Percentiles rank a stretch among this genome's conserved stretches.
Evolutionary conservation across 2,113 vertebrate species (phyloP).

Genomic region (Lagenorhynchus albirostris): DNA sequence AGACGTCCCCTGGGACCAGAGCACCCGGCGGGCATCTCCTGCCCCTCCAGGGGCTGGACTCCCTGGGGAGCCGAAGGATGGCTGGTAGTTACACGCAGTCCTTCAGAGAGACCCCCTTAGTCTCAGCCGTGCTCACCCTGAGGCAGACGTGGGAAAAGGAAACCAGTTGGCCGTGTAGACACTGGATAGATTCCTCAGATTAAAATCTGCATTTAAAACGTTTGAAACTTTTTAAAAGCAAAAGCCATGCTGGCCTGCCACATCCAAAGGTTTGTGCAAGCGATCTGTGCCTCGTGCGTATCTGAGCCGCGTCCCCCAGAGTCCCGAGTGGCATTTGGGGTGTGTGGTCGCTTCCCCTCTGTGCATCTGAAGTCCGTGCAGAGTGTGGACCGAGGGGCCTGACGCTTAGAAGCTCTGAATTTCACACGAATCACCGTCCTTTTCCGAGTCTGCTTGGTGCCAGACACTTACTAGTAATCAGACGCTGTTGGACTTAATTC

Average conservation of each 20-base stretch:
- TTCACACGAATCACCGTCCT: fast-evolving
- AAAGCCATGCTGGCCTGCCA: background rate
- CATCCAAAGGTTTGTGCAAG: too few relatives aligned
- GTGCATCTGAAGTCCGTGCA: background rate
- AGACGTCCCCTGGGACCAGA: background rate
- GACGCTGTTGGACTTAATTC: background rate
- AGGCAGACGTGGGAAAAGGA: background rate
- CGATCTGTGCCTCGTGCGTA: fast-evolving
- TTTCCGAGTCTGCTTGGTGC: background rate
- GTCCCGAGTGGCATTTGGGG: fast-evolving
- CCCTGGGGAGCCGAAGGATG: too few relatives aligned
- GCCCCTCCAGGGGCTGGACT: background rate
- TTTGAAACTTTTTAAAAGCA: background rate
- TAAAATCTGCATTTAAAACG: background rate
- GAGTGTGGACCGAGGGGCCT: fast-evolving
- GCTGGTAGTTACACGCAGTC: background rate
- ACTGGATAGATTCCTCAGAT: background rate
- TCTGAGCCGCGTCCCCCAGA: background rate
- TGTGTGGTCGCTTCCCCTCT: background rate
- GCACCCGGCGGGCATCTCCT: background rate
- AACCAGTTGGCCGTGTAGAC: background rate
- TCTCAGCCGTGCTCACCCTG: background rate
- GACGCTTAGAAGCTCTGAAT: background rate
- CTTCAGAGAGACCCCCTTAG: background rate
- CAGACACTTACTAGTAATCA: too few relatives aligned